Evolutionary conservation across 2,888 invertebrate genomes (phyloP).

Genomic region (Aromia moschata): DNA sequence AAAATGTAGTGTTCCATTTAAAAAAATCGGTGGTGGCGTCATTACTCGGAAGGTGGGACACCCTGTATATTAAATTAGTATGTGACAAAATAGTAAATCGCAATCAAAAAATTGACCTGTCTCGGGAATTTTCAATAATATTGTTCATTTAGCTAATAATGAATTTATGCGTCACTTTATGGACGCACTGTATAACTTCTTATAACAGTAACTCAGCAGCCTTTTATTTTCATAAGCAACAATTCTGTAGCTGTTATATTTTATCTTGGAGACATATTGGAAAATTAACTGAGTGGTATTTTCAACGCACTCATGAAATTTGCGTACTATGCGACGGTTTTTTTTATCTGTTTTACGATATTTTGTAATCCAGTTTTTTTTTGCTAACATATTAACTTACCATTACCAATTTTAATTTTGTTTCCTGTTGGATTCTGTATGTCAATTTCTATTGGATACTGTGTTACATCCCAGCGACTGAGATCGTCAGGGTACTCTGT

Average conservation of each 20-base stretch:
- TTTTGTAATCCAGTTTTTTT: neutral
- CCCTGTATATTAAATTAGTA: too few species aligned
- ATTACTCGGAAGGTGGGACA: too few species aligned
- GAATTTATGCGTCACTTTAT: too few species aligned
- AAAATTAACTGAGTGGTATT: constrained; percentile 62
- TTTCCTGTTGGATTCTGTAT: constrained; percentile 68
- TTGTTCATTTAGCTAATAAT: too few species aligned
- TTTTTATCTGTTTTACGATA: neutral
- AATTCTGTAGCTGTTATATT: neutral
- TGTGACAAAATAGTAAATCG: too few species aligned
- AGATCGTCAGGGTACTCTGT: constrained; percentile 81
- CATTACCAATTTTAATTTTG: constrained; percentile 64
- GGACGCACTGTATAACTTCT: too few species aligned
- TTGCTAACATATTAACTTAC: neutral
- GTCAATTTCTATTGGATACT: constrained; percentile 81
- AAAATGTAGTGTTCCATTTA: too few species aligned
- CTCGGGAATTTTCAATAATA: too few species aligned
- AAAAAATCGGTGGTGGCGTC: too few species aligned
- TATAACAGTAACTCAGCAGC: too few species aligned
- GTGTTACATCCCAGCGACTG: constrained; percentile 84
- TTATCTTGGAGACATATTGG: constrained; percentile 67
- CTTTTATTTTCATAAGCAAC: too few species aligned
- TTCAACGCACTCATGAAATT: neutral
- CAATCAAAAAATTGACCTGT: too few species aligned
- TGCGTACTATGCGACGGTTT: neutral